Percentiles rank a stretch among this genome's conserved stretches.
These are phyloP conservation scores for Frieseomelitta varia DNA, from an alignment of 1,140 invertebrate species.

Conservation along the genomic window DNA sequence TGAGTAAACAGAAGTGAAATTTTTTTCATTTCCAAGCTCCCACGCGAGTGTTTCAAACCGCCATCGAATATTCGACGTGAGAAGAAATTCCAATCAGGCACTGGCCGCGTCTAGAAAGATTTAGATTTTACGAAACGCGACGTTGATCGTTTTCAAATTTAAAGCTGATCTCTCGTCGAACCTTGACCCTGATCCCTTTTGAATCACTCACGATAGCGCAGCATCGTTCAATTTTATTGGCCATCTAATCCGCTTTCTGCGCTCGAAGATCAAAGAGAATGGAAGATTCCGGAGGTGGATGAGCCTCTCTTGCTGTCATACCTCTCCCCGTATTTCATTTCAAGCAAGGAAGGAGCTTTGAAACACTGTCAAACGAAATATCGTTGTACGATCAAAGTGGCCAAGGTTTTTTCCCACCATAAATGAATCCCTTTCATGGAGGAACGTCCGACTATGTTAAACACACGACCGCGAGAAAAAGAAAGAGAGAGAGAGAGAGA, in stretches of 20 bases:
- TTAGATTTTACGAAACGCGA: background rate
- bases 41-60: too few relatives aligned
- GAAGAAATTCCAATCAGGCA: too few relatives aligned
- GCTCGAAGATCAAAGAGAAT: constrained; percentile 46
- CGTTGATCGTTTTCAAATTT: constrained; percentile 19
- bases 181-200: constrained; percentile 28
- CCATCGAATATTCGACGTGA: too few relatives aligned
- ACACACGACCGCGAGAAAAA: too few relatives aligned
- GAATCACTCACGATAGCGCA: constrained; percentile 50
- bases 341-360: background rate
- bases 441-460: too few relatives aligned
- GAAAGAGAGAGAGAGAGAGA: too few relatives aligned
- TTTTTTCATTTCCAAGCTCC: too few relatives aligned
- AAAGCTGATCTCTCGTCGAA: constrained; percentile 20
- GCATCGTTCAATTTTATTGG: constrained; percentile 45
- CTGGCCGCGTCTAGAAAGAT: too few relatives aligned
- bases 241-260: constrained; percentile 37
- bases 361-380: background rate
- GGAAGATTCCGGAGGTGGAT: background rate
- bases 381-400: background rate
- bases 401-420: background rate
- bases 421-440: background rate
- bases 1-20: background rate
- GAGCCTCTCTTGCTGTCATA: too few relatives aligned
- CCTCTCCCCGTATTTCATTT: constrained; percentile 4